A percentile compares a stretch with the other conserved stretches of the same genome.
phyloP scores from a whole-genome alignment of 2,888 invertebrate genomes.

The Andrena haemorrhoa region DNA sequence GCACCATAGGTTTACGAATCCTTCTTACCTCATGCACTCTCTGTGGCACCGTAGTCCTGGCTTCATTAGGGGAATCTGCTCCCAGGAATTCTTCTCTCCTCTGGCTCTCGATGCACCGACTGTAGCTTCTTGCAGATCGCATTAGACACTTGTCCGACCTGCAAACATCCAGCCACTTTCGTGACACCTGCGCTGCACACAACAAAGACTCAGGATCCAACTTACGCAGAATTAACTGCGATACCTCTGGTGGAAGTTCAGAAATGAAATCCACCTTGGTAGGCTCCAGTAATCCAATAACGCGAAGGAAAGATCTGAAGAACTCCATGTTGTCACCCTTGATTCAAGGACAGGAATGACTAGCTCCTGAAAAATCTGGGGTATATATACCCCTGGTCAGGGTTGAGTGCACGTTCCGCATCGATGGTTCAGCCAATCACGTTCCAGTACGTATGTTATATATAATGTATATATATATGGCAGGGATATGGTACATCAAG shows the following conservation, averaged over 20 bases:
- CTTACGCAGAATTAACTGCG: slow-evolving; percentile 42
- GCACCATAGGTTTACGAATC: too few relatives aligned
- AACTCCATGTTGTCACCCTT: slow-evolving; percentile 29
- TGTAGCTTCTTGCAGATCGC: not conserved
- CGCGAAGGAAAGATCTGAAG: slow-evolving; percentile 28
- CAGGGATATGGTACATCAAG: not conserved
- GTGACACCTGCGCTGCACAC: slow-evolving; percentile 16
- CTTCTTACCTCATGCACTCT: not conserved
- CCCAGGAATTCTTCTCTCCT: not conserved
- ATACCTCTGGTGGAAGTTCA: slow-evolving; percentile 33
- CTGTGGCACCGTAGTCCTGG: not conserved
- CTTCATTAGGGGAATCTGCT: not conserved
- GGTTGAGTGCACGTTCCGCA: not conserved
- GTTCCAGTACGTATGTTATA: not conserved
- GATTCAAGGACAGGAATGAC: not conserved
- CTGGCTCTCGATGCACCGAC: not conserved
- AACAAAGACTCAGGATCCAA: slow-evolving; percentile 43
- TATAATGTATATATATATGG: not conserved
- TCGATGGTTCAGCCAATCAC: slow-evolving; percentile 22
- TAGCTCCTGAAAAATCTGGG: not conserved
- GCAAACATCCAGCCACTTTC: slow-evolving; percentile 29
- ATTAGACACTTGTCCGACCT: not conserved
- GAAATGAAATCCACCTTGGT: slow-evolving; percentile 33
- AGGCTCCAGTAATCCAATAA: slow-evolving; percentile 1
- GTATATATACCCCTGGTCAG: slow-evolving; percentile 4